Evolutionary conservation across 2,797 vertebrate genomes (phyloP), one percentile per base, ranked within the genome.

Genomic region (Gallinago solitaria): DNA sequence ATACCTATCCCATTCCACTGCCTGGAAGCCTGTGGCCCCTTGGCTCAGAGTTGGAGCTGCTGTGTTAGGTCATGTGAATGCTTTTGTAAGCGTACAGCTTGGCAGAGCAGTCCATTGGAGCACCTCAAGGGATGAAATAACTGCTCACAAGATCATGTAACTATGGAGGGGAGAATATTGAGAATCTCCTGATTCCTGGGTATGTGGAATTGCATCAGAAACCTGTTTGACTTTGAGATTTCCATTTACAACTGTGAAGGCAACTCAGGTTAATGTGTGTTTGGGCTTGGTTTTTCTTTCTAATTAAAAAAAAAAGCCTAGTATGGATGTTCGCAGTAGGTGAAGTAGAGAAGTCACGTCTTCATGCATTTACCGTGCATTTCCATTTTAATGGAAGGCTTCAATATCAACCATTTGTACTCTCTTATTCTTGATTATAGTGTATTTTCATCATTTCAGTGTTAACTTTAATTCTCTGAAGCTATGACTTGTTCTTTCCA

Each of bases 61-160:
- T 30, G 41, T 8, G 17, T 15, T 57, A 27, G 25, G 25, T 18
- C 48, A 7, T 15, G 37, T 33, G 20, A 48, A 24, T 16, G 0
- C 30, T 69, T 21, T 2, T 5, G 20, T n/a, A 27, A 3, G 2
- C 2, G 14, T 5, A 11, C 54, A 30, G 4, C 39, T 24, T 56
- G 61, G 32, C 32, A 37, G 32, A n/a, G 61, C 9, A 19, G 48
- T n/a, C 43, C 63, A 3, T 24, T 3, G 0, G 61, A 51, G 67
- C 35, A 4, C 11, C 37, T 27, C 1, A 0, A 28, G 32, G 18
- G 16, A 11, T 25, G 16, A 18, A 32, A 24, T 7, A 1, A 2
- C 51, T 78, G 28, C 73, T 41, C 17, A 3, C 17, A 10, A 3
- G 15, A 5, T 13, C 32, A 2, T 6, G 27, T 5, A 15, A 45